These are phyloP conservation scores for Denticeps clupeoides DNA, from an alignment of 2,797 vertebrate species.

Conservation along the genomic window DNA sequence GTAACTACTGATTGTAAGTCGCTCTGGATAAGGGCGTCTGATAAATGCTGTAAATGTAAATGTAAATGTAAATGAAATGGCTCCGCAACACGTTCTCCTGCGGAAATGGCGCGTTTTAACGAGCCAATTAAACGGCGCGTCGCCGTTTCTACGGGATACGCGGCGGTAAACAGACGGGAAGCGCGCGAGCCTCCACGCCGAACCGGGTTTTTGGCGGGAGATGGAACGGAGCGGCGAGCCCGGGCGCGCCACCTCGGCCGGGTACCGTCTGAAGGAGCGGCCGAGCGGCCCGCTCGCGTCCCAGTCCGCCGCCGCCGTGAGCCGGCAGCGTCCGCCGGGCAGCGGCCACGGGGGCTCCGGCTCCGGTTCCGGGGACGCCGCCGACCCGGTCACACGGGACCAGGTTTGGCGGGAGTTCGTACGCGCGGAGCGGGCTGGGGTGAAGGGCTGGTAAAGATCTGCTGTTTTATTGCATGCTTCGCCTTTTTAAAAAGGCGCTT, in stretches of 20 bases:
- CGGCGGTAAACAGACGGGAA: too few relatives aligned
- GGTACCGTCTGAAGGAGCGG: conserved; percentile 45
- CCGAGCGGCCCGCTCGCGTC: conserved; percentile 24
- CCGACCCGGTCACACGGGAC: conserved; percentile 52
- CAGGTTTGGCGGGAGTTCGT: conserved; percentile 60
- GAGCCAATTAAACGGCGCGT: too few relatives aligned
- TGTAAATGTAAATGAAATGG: too few relatives aligned
- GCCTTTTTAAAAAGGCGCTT: conserved; percentile 8
- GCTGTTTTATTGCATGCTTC: not conserved
- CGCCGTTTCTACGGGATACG: too few relatives aligned
- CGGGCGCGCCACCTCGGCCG: conserved; percentile 46
- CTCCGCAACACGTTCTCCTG: too few relatives aligned
- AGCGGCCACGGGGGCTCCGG: not conserved
- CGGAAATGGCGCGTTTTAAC: too few relatives aligned
- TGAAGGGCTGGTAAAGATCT: conserved; percentile 53
- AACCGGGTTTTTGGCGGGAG: not conserved
- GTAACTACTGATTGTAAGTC: too few relatives aligned
- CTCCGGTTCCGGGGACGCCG: conserved; percentile 21
- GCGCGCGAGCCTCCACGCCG: too few relatives aligned
- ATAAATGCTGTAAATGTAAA: too few relatives aligned
- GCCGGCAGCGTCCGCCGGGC: conserved; percentile 5
- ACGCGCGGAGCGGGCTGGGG: conserved; percentile 45
- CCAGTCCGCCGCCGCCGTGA: conserved; percentile 20
- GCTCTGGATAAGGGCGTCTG: too few relatives aligned
- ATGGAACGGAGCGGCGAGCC: conserved; percentile 39